Conservation (phyloP, 2,113 vertebrate species). For the Archocentrus centrarchus region DNA sequence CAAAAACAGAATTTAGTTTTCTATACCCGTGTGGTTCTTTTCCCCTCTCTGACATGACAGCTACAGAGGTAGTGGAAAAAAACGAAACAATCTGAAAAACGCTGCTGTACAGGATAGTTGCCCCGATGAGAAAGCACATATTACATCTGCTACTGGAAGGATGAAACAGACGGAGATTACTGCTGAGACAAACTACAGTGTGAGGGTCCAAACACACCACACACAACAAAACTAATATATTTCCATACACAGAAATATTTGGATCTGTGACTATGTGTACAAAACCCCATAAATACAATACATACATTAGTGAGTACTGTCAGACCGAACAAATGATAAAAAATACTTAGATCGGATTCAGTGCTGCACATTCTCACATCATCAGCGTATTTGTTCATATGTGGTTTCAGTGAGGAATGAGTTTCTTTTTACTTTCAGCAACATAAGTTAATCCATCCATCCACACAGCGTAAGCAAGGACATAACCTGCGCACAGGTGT, state of each 20-base stretch:
- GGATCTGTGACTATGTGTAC: neutral
- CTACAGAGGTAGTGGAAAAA: conserved; percentile 71
- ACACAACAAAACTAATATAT: neutral
- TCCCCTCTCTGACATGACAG: conserved; percentile 31
- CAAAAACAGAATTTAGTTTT: conserved; percentile 48
- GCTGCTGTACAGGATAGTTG: neutral
- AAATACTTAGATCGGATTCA: conserved; percentile 2
- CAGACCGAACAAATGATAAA: conserved; percentile 1
- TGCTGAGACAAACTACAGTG: conserved; percentile 23
- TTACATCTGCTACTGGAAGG: conserved; percentile 40
- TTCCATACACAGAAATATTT: neutral
- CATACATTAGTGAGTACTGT: neutral
- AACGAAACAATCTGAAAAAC: conserved; percentile 34
- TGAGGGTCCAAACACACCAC: conserved; percentile 15
- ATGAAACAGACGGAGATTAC: conserved; percentile 26
- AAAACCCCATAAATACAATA: conserved; percentile 9
- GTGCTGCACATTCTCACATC: conserved; percentile 12
- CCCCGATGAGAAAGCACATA: conserved; percentile 37
- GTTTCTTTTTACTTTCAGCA: neutral
- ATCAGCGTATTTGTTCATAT: neutral
- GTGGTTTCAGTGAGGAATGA: neutral
- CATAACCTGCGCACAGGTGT: neutral
- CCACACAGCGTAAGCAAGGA: neutral
- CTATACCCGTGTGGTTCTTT: conserved; percentile 51
- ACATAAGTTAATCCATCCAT: neutral